Base-by-base conservation (phyloP, 2,888 invertebrate genomes). In the Nasonovia ribisnigri region DNA sequence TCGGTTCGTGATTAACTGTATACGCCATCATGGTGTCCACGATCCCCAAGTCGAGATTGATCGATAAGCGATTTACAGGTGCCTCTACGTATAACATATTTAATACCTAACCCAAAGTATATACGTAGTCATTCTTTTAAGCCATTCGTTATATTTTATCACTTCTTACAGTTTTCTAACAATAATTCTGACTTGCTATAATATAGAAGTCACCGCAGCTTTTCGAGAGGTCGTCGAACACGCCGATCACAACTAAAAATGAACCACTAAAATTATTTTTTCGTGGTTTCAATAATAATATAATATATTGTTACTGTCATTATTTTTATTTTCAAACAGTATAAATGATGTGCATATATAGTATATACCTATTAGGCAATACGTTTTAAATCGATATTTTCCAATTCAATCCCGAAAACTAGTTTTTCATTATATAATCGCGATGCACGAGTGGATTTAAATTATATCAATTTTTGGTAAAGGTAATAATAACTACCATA, bases 1-100 rank as follows among this genome's bases (percentile, higher is more conserved):
- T 91, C 84, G 54, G 24, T 88, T 92, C 92, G 92, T 93, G 89
- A 93, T 93, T 77, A 89, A 89, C 84, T 54, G 43, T 88, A 88
- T 51, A 88, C 60, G 20, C 43, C 77, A 10, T 11, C n/a, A n/a
- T n/a, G n/a, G 46, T 43, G 51, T n/a, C 84, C 84, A 93, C 92
- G 89, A 89, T 93, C 88, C 51, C 51, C 42, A 43, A 91, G 24
- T 88, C 24, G 43, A 88, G 89, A 93, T 89, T 26, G 54, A 89
- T 77, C 43, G 88, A 93, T 93, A 89, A 93, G 84, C 88, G 54
- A 84, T 84, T 84, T 46, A 46, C 24, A 42, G 87, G 36, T 51
- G 48, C 43, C 77, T 84, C 42, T 54, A 54, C 42, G 26, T 42
- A 43, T 46, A 77, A 77, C 36, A 24, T 26, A 57, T 57, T 26